Evolutionary conservation across 2,888 invertebrate genomes (phyloP).

Genomic region (Macropis europaea): DNA sequence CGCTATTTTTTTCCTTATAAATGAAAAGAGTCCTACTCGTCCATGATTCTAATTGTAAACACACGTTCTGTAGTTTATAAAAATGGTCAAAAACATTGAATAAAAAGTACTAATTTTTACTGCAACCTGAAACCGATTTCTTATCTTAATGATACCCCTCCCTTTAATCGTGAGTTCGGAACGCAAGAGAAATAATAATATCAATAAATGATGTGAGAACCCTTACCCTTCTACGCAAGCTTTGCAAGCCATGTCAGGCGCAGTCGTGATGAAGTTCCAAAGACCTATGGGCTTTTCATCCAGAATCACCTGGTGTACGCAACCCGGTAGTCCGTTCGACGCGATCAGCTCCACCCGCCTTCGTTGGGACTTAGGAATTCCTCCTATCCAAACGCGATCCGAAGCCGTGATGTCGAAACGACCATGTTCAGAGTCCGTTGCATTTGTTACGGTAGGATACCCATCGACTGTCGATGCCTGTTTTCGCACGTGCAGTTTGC

Average conservation of each 20-base stretch:
- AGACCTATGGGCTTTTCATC: slow-evolving; percentile 91
- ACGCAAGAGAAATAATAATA: too few species aligned
- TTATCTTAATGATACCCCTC: too few species aligned
- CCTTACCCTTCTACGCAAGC: slow-evolving; percentile 90
- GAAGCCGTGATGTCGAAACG: slow-evolving; percentile 82
- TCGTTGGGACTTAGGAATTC: slow-evolving; percentile 79
- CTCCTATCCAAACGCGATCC: slow-evolving; percentile 82
- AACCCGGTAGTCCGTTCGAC: slow-evolving; percentile 85
- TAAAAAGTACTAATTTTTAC: too few species aligned
- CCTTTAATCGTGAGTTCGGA: too few species aligned
- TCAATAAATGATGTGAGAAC: too few species aligned
- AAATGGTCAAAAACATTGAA: too few species aligned
- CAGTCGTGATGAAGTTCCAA: slow-evolving; percentile 91
- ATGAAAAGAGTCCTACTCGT: too few species aligned
- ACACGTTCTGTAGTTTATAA: too few species aligned
- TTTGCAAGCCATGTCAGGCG: slow-evolving; percentile 85
- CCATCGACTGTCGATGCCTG: slow-evolving; percentile 78
- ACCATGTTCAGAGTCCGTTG: slow-evolving; percentile 83
- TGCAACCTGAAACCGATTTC: too few species aligned
- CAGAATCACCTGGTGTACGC: slow-evolving; percentile 89
- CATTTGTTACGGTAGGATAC: slow-evolving; percentile 77
- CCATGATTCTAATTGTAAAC: too few species aligned
- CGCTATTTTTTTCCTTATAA: too few species aligned
- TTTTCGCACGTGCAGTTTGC: slow-evolving; percentile 85
- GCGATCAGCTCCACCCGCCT: slow-evolving; percentile 79